phyloP scores from a whole-genome alignment of 2,888 invertebrate species.

The Heliconius hortense region DNA sequence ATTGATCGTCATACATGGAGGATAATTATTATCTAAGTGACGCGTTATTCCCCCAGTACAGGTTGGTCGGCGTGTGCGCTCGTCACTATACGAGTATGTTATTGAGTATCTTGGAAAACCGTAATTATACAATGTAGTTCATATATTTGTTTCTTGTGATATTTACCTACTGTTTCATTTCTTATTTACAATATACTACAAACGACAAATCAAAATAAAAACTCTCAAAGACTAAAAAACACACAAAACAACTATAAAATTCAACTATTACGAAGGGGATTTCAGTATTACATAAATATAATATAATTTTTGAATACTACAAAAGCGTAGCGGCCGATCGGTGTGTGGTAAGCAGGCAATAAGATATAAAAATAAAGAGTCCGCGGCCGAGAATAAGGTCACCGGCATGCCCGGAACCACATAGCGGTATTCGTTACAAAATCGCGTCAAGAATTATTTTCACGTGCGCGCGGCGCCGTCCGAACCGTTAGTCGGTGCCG shows the following conservation, averaged over 20 bases:
- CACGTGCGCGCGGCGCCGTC: slow-evolving; percentile 71
- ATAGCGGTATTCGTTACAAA: slow-evolving; percentile 80
- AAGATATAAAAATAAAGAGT: slow-evolving; percentile 76
- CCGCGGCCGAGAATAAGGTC: slow-evolving; percentile 76
- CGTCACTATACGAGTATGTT: slow-evolving; percentile 54
- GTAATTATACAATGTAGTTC: slow-evolving; percentile 40
- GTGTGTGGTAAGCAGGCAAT: slow-evolving; percentile 49
- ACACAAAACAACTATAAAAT: neutral
- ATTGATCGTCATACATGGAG: slow-evolving; percentile 39
- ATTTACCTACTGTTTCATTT: neutral
- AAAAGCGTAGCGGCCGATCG: slow-evolving; percentile 26
- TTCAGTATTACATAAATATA: neutral
- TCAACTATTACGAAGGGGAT: neutral
- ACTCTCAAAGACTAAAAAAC: neutral
- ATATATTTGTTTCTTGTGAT: neutral
- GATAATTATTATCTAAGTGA: slow-evolving; percentile 56
- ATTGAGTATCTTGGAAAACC: slow-evolving; percentile 20
- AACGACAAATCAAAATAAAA: neutral
- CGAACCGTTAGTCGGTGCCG: slow-evolving; percentile 69
- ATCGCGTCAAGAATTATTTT: slow-evolving; percentile 81
- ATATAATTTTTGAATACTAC: slow-evolving; percentile 12
- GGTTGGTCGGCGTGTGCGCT: slow-evolving; percentile 38
- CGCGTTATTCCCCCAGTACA: slow-evolving; percentile 65
- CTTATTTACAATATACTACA: neutral
- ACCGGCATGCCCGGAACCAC: slow-evolving; percentile 77